These are phyloP conservation scores for Diorhabda sublineata DNA, from an alignment of 1,140 invertebrate species.

Conservation along the genomic window DNA sequence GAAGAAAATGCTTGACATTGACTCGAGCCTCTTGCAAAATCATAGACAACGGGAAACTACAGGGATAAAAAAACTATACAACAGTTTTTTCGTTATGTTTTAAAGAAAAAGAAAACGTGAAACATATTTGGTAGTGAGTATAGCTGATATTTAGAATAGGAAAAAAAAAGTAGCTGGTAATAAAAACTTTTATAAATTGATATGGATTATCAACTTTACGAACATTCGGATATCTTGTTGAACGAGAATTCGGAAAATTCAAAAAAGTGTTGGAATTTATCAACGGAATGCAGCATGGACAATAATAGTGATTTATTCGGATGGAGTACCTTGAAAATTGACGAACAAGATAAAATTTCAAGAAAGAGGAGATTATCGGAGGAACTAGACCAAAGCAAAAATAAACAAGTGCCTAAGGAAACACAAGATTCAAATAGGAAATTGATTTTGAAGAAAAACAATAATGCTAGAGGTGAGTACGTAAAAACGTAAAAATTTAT, in stretches of 20 bases:
- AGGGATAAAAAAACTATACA: conserved; percentile 78
- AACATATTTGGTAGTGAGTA: neutral
- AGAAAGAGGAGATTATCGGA: conserved; percentile 35
- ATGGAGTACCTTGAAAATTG: conserved; percentile 42
- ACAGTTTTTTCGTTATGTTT: conserved; percentile 80
- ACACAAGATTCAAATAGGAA: neutral
- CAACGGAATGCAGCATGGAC: conserved; percentile 38
- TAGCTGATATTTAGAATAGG: neutral
- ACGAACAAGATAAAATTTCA: conserved; percentile 25
- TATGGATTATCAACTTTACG: conserved; percentile 46
- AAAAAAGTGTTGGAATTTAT: conserved; percentile 36
- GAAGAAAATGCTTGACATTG: conserved; percentile 56
- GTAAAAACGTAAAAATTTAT: too few relatives aligned
- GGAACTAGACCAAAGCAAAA: conserved; percentile 23
- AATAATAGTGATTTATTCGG: conserved; percentile 44
- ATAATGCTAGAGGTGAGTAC: neutral
- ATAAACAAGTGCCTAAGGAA: conserved; percentile 31
- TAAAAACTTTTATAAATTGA: conserved; percentile 19
- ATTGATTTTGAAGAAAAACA: neutral
- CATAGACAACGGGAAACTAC: conserved; percentile 75
- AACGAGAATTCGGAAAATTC: conserved; percentile 34
- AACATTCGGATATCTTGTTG: conserved; percentile 35
- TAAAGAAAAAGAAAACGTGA: conserved; percentile 48
- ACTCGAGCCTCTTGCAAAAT: conserved; percentile 69
- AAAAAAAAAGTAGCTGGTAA: neutral